Conservation (phyloP, 2,797 vertebrate species). For the Esox masquinongy region DNA sequence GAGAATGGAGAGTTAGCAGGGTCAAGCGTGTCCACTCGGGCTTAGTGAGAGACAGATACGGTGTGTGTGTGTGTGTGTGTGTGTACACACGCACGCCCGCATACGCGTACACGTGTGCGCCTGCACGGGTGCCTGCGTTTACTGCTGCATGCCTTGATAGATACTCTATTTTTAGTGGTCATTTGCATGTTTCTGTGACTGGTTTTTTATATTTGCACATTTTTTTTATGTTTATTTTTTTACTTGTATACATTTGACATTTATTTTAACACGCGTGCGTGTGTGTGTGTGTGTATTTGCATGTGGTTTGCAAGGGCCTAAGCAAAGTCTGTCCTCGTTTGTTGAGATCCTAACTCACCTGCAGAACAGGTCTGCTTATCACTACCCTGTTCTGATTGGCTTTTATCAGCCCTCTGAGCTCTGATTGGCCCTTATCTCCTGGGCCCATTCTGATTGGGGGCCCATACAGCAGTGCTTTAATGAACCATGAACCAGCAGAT, state of each 20-base stretch:
- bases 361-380: conserved; percentile 60
- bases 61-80: conserved; percentile 27
- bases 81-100: too few species aligned
- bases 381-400: conserved; percentile 56
- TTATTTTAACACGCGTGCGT: conserved; percentile 10
- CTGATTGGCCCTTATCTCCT: conserved; percentile 65
- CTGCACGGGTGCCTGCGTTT: conserved; percentile 14
- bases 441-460: conserved; percentile 49
- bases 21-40: neutral
- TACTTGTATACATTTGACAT: too few species aligned
- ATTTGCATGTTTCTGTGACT: neutral
- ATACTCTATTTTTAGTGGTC: neutral
- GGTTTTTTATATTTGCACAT: too few species aligned
- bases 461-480: conserved; percentile 49
- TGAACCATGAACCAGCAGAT: conserved; percentile 55
- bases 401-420: conserved; percentile 58
- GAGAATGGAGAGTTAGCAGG: neutral
- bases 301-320: conserved; percentile 43
- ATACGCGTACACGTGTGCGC: too few species aligned
- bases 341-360: conserved; percentile 42
- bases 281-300: conserved; percentile 35
- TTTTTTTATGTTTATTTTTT: too few species aligned
- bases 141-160: conserved; percentile 16
- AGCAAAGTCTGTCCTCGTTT: conserved; percentile 34
- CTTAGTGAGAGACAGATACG: conserved; percentile 5